Percentiles rank a stretch among this genome's conserved stretches.
These are phyloP conservation scores for Spongilla lacustris DNA, from an alignment of 37 sponge, comb jelly and placozoan species.

Conservation along the genomic window DNA sequence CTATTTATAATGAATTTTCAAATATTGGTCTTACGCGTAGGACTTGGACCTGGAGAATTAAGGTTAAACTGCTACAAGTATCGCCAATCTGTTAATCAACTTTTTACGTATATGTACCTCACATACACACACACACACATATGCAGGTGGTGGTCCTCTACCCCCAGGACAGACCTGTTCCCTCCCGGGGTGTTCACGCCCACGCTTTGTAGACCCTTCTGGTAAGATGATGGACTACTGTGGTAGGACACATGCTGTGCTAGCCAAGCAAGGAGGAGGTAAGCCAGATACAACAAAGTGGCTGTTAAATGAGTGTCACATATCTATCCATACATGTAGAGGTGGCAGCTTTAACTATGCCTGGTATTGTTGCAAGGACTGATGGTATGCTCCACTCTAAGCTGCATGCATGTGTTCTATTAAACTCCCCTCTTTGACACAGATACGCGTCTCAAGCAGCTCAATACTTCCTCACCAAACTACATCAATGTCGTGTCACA, in stretches of 20 bases:
- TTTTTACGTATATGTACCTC: too few relatives aligned
- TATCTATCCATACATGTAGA: too few relatives aligned
- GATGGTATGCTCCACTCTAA: too few relatives aligned
- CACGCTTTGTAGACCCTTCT: slow-evolving; percentile 38
- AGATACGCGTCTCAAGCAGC: neutral
- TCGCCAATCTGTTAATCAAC: too few relatives aligned
- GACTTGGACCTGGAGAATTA: too few relatives aligned
- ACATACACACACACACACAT: neutral
- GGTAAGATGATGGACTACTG: slow-evolving; percentile 59
- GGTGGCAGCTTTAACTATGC: too few relatives aligned
- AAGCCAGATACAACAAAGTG: neutral
- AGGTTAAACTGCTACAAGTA: too few relatives aligned
- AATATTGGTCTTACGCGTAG: too few relatives aligned
- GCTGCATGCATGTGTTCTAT: too few relatives aligned
- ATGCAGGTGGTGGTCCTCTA: neutral
- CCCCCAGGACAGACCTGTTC: slow-evolving; percentile 19
- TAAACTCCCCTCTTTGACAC: neutral
- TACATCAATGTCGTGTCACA: neutral
- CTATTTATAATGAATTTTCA: too few relatives aligned
- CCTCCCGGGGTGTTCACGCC: slow-evolving; percentile 44
- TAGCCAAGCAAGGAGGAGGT: slow-evolving; percentile 12
- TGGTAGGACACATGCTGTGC: slow-evolving; percentile 61
- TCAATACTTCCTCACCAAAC: neutral
- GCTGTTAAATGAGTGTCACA: too few relatives aligned
- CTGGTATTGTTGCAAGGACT: too few relatives aligned